Conservation (phyloP, 2,113 vertebrate species). For the Peromyscus leucopus region DNA sequence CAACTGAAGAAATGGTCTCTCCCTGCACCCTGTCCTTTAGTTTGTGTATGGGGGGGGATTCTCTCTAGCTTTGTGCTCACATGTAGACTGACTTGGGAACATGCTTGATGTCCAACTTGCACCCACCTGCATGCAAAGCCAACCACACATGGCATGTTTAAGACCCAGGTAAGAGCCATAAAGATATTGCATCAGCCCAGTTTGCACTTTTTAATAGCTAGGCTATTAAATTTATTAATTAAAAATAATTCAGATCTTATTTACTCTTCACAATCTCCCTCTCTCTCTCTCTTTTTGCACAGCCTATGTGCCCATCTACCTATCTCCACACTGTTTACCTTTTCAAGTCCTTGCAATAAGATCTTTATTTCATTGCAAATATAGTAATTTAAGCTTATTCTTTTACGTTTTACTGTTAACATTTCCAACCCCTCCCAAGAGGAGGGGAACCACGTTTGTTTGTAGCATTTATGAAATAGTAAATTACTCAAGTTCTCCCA, state of each 20-base stretch:
- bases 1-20: not conserved
- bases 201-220: not conserved
- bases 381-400: conserved; percentile 19
- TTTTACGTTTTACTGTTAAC: conserved; percentile 6
- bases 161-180: not conserved
- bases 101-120: not conserved
- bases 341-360: not conserved
- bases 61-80: not conserved
- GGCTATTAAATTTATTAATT: conserved; percentile 59
- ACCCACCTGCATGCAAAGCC: not conserved
- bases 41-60: not conserved
- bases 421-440: conserved; percentile 25
- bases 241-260: conserved; percentile 58
- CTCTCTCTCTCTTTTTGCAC: not conserved
- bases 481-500: not conserved
- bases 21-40: not conserved
- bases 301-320: not conserved
- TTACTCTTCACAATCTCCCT: not conserved
- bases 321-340: not conserved
- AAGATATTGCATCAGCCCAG: conserved; percentile 30
- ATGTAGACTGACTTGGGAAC: not conserved
- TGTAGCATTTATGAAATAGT: conserved; percentile 20
- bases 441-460: conserved; percentile 15
- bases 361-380: conserved; percentile 8
- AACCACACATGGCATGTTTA: not conserved